Conservation (phyloP, 30 jellyfish, hydroid and myxozoan species). For the Hydractinia echinata region DNA sequence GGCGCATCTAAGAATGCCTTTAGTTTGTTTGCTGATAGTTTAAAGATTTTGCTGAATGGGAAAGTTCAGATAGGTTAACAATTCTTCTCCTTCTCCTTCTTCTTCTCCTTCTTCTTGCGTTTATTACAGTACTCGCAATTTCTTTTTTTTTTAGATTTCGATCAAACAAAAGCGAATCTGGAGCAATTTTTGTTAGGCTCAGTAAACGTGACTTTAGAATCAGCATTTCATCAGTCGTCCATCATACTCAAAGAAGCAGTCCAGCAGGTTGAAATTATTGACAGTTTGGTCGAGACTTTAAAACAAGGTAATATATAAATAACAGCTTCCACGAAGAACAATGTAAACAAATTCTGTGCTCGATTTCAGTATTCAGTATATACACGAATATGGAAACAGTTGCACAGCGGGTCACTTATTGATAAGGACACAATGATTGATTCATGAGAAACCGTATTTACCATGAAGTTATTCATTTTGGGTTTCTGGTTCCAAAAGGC, state of each 20-base stretch:
- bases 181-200: neutral
- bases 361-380: too few relatives aligned
- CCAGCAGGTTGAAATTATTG: slow-evolving; percentile 12
- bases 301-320: neutral
- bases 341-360: too few relatives aligned
- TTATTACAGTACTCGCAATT: neutral
- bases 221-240: neutral
- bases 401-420: too few relatives aligned
- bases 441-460: too few relatives aligned
- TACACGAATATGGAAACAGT: too few relatives aligned
- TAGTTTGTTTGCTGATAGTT: slow-evolving; percentile 8
- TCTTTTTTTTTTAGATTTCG: neutral
- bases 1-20: slow-evolving; percentile 2
- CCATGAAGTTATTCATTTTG: too few relatives aligned
- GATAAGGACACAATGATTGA: too few relatives aligned
- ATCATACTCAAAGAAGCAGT: slow-evolving; percentile 24
- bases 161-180: slow-evolving; percentile 12
- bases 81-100: too few relatives aligned
- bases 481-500: too few relatives aligned
- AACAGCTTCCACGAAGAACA: too few relatives aligned
- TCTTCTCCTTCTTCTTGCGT: too few relatives aligned
- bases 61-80: slow-evolving; percentile 5
- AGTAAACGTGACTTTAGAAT: neutral
- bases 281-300: slow-evolving; percentile 7
- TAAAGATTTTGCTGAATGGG: slow-evolving; percentile 8